phyloP scores from a whole-genome alignment of 1,140 invertebrate genomes.

The Penaeus vannamei region DNA sequence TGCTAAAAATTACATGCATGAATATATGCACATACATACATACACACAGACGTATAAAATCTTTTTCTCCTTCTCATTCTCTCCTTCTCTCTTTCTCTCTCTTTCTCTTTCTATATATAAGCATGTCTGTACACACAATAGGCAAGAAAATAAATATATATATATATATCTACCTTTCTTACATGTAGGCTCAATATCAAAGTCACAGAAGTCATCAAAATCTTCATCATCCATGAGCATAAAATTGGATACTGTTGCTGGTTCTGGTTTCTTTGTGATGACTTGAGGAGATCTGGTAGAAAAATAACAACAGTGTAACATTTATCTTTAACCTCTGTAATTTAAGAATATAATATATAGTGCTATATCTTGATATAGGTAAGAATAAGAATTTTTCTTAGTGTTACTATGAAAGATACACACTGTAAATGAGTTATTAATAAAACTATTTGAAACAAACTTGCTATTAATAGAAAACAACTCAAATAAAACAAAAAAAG shows the following conservation, averaged over 20 bases:
- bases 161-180: too few relatives aligned
- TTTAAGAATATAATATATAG: too few relatives aligned
- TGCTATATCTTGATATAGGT: too few relatives aligned
- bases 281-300: constrained; percentile 4
- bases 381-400: too few relatives aligned
- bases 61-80: constrained; percentile 4
- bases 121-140: too few relatives aligned
- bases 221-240: constrained; percentile 1
- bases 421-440: too few relatives aligned
- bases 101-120: neutral
- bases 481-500: too few relatives aligned
- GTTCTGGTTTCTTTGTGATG: neutral
- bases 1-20: neutral
- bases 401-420: too few relatives aligned
- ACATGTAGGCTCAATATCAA: neutral
- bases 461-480: too few relatives aligned
- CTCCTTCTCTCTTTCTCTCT: neutral
- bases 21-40: neutral
- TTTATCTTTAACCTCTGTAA: neutral
- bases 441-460: too few relatives aligned
- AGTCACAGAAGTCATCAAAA: constrained; percentile 7
- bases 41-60: neutral
- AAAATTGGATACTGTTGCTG: constrained; percentile 1
- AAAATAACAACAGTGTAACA: neutral
- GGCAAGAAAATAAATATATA: too few relatives aligned